phyloP scores from a whole-genome alignment of 2,113 vertebrate genomes.

The Tautogolabrus adspersus region DNA sequence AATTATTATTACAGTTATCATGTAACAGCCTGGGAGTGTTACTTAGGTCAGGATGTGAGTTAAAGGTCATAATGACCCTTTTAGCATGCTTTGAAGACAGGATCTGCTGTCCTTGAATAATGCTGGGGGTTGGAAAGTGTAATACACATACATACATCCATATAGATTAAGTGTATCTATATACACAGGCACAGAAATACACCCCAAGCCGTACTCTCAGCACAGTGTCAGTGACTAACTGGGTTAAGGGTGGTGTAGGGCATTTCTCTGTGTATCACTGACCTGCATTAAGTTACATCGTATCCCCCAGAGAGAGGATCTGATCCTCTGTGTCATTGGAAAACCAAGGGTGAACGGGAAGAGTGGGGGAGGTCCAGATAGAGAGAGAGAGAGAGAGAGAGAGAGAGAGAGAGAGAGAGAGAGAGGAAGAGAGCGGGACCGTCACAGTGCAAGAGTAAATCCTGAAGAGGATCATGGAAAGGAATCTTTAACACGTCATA shows the following conservation, averaged over 20 bases:
- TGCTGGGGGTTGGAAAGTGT: slow-evolving; percentile 3
- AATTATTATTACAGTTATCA: not conserved
- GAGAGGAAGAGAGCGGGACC: not conserved
- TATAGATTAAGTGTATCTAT: slow-evolving; percentile 19
- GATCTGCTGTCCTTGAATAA: slow-evolving; percentile 29
- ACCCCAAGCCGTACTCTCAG: slow-evolving; percentile 20
- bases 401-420: not conserved
- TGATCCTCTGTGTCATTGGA: slow-evolving; percentile 64
- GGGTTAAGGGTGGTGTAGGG: slow-evolving; percentile 52
- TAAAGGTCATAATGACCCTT: slow-evolving; percentile 38
- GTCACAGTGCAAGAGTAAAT: slow-evolving; percentile 28
- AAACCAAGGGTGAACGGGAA: slow-evolving; percentile 57
- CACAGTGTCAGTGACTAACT: slow-evolving; percentile 50
- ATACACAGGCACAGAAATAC: slow-evolving; percentile 7
- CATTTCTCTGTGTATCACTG: slow-evolving; percentile 60
- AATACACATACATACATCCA: slow-evolving; percentile 10
- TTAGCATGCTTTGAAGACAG: slow-evolving; percentile 5
- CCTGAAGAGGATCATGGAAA: slow-evolving; percentile 10
- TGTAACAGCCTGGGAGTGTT: slow-evolving; percentile 15
- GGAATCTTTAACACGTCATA: slow-evolving; percentile 10
- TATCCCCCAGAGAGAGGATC: slow-evolving; percentile 49
- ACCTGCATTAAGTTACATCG: slow-evolving; percentile 66
- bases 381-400: not conserved
- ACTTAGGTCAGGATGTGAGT: slow-evolving; percentile 38
- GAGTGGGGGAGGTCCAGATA: not conserved